Evolutionary conservation across 2,888 invertebrate species (phyloP).

Genomic region (Pammene aurita): DNA sequence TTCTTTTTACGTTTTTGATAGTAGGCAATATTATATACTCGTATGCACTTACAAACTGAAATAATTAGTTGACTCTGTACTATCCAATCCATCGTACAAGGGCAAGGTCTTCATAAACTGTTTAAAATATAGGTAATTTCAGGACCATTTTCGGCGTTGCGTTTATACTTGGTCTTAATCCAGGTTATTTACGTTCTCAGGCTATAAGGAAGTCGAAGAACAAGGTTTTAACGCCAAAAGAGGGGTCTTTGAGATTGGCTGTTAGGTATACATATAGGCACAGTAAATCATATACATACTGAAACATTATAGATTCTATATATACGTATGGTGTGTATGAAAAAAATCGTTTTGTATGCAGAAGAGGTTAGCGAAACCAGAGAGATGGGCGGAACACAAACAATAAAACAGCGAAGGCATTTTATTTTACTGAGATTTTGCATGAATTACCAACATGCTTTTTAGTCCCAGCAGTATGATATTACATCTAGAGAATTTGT

Average conservation of each 20-base stretch:
- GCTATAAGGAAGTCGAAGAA: background rate
- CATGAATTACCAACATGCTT: background rate
- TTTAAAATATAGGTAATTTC: background rate
- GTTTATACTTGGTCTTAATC: background rate
- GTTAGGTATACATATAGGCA: no score
- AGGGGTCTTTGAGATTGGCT: background rate
- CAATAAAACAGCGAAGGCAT: background rate
- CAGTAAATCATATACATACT: no score
- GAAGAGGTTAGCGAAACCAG: constrained; percentile 8
- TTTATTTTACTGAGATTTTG: background rate
- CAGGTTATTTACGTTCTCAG: background rate
- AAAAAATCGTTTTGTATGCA: background rate
- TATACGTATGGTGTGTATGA: no score
- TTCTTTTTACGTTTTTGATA: no score
- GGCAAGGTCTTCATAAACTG: background rate
- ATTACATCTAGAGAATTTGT: no score
- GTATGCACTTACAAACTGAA: no score
- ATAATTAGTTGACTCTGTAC: no score
- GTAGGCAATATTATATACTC: no score
- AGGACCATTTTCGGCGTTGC: background rate
- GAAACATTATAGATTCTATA: no score
- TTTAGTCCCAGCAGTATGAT: no score
- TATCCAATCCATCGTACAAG: background rate
- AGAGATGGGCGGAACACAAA: background rate
- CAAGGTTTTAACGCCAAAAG: background rate